phyloP scores from a whole-genome alignment of 2,797 vertebrate genomes.

The Ptychobarbus kaznakovi region DNA sequence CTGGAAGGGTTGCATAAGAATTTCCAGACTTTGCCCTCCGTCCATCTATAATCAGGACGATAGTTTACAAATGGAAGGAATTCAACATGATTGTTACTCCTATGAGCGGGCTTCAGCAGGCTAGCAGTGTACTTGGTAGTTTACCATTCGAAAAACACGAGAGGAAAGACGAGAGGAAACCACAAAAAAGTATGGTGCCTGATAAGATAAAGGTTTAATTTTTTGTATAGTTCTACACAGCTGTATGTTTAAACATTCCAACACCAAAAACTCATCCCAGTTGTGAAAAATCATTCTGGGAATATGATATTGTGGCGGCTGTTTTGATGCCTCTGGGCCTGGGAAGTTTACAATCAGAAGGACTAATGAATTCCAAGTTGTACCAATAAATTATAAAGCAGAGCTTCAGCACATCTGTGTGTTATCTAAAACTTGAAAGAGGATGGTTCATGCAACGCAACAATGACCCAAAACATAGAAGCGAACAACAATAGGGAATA shows the following conservation, averaged over 20 bases:
- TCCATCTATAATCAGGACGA: constrained; percentile 23
- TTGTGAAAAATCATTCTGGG: not conserved
- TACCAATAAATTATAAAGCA: not conserved
- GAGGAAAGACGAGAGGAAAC: not conserved
- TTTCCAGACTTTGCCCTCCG: constrained; percentile 37
- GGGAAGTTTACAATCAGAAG: constrained; percentile 22
- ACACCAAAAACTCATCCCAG: constrained; percentile 18
- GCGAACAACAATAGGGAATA: not conserved
- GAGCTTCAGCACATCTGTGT: constrained; percentile 10
- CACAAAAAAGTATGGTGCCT: not conserved
- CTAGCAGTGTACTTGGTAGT: not conserved
- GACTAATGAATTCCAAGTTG: constrained; percentile 15
- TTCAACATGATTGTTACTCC: constrained; percentile 5
- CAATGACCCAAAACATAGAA: not conserved
- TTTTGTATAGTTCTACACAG: not conserved
- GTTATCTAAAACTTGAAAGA: constrained; percentile 8
- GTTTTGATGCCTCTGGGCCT: constrained; percentile 23
- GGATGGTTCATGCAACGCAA: constrained; percentile 23
- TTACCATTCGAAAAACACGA: not conserved
- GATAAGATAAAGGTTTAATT: not conserved
- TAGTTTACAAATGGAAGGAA: constrained; percentile 32
- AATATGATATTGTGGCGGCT: not conserved
- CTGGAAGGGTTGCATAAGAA: constrained; percentile 35
- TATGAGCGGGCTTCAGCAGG: not conserved
- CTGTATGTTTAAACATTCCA: constrained; percentile 10